phyloP scores from a whole-genome alignment of 2,888 invertebrate genomes.

The Eremobia ochroleuca region DNA sequence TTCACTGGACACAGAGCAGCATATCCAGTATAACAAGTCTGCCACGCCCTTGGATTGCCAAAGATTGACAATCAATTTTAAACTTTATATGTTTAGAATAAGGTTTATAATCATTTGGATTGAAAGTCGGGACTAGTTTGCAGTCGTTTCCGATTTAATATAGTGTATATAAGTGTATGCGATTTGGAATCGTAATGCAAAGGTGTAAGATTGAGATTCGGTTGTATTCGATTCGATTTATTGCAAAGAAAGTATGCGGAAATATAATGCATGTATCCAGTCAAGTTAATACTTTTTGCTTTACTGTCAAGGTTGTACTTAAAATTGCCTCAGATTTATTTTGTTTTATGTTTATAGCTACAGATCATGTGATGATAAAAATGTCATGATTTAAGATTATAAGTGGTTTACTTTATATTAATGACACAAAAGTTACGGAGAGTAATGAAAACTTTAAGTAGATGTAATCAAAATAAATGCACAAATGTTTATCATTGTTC shows the following conservation, averaged over 20 bases:
- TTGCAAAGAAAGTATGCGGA: slow-evolving; percentile 59
- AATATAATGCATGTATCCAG: slow-evolving; percentile 43
- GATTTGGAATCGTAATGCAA: slow-evolving; percentile 2
- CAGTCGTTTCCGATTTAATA: not conserved
- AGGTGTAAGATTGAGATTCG: not conserved
- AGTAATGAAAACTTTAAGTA: not conserved
- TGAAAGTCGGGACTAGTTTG: slow-evolving; percentile 10
- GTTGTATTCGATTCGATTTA: not conserved
- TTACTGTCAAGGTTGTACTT: slow-evolving; percentile 39
- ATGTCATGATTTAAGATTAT: not conserved
- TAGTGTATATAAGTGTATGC: not conserved
- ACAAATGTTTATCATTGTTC: slow-evolving; percentile 3
- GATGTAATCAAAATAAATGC: slow-evolving; percentile 29
- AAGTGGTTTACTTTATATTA: not conserved
- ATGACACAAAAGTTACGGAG: not conserved
- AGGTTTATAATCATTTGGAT: slow-evolving; percentile 1
- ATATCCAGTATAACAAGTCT: slow-evolving; percentile 56
- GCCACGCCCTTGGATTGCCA: slow-evolving; percentile 57
- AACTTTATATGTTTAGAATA: slow-evolving; percentile 2
- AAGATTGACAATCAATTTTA: slow-evolving; percentile 4
- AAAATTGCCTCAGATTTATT: not conserved
- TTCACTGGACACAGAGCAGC: slow-evolving; percentile 57
- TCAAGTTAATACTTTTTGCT: slow-evolving; percentile 29
- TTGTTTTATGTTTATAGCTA: not conserved
- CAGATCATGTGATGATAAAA: not conserved